Conservation (phyloP, 2,888 invertebrate genomes). For the Nasonovia ribisnigri region DNA sequence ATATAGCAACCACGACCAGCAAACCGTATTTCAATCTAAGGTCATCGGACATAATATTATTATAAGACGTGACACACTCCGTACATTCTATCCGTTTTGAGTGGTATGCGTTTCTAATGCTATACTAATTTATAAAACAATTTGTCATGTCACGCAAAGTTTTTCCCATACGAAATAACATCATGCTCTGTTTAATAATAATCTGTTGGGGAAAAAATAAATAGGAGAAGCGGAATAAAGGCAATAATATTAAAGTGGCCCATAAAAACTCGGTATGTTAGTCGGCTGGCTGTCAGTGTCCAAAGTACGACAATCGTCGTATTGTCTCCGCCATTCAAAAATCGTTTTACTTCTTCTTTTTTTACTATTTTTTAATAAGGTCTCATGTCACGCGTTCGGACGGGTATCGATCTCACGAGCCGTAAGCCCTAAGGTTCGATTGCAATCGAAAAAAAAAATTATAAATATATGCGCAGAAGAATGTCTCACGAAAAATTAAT, state of each 20-base stretch:
- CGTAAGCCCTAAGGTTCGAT: not conserved
- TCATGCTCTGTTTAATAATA: conserved; percentile 13
- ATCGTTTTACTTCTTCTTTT: not conserved
- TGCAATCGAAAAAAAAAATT: not conserved
- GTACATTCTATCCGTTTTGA: not conserved
- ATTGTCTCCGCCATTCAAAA: conserved; percentile 14
- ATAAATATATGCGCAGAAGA: not conserved
- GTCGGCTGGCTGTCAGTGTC: conserved; percentile 32
- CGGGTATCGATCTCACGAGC: not conserved
- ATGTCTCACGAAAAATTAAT: not conserved
- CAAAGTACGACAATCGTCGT: conserved; percentile 30
- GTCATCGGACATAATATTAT: not conserved
- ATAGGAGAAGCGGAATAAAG: conserved; percentile 20
- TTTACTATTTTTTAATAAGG: not conserved
- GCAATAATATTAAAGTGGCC: conserved; percentile 35
- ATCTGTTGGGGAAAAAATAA: not conserved
- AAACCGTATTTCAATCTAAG: not conserved
- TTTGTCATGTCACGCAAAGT: not conserved
- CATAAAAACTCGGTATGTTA: conserved; percentile 1
- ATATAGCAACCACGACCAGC: not conserved
- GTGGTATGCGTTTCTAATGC: not conserved
- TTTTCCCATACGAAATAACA: conserved; percentile 33
- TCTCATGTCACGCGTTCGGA: conserved; percentile 11
- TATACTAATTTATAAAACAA: not conserved
- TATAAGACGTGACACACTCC: not conserved